Evolutionary conservation across 2,113 vertebrate genomes (phyloP), one percentile per base, ranked within the genome.

Genomic region (Notechis scutatus): DNA sequence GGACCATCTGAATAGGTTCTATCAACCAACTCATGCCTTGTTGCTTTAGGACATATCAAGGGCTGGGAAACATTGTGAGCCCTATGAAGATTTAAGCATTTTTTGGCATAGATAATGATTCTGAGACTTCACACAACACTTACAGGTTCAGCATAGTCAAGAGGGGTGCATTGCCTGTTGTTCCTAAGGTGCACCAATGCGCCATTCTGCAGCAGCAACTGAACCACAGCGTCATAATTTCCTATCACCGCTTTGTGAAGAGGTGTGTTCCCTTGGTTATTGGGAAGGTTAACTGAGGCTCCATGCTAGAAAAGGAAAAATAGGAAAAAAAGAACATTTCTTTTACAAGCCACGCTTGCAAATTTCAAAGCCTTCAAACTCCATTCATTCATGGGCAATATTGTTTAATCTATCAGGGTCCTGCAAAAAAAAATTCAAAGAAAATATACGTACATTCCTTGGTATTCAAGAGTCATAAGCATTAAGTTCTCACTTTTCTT

Each of bases 201-300:
- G 0, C 99, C 98, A 0, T 97, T 97, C 88, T 95, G 97, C 94
- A 99, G 97, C 0, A 99, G 98, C 95, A 98, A 86, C 85, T 98
- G 98, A 81, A 99, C 99, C 96, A 99, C 97, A 0, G 94, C 93
- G 94, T 97, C 97, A 0, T 98, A 97, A 18, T 96, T 97, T 0
- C 97, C 98, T 0, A 95, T 96, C 96, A 98, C 99, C 0, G 99
- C 99, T 97, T 98, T 98, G 0, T 99, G 99, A 91, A 99, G 98
- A 0, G 99, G 98, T 0, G 99, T 98, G 96, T 98, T 99, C 26
- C 99, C 99, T 93, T 98, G 97, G 24, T 97, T 97, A 39, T 99
- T 99, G 18, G 24, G 96, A 2, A 98, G 88, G n/a, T 99, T 99
- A 64, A 98, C 97, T 12, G 97, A 94, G 0, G 98, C 99, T 2